A percentile compares a stretch with the other conserved stretches of the same genome.
Conservation (phyloP, 2,888 invertebrate species). For the Yponomeuta cagnagella region DNA sequence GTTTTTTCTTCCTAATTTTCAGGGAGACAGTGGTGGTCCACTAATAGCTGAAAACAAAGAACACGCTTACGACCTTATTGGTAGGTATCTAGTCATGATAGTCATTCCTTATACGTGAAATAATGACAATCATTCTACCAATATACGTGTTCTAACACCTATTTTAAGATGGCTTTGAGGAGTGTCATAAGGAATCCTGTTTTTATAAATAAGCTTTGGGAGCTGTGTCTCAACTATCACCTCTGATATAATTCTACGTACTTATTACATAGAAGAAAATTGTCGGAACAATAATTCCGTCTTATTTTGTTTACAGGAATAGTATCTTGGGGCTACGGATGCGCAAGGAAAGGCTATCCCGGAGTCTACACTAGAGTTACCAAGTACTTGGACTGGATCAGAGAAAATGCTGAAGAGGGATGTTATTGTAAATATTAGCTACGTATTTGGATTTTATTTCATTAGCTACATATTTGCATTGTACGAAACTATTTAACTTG, state of each 20-base stretch:
- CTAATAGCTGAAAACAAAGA: conserved; percentile 79
- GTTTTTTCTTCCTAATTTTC: conserved; percentile 26
- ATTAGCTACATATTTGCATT: background rate
- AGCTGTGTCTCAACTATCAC: too few relatives aligned
- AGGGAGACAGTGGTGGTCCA: conserved; percentile 89
- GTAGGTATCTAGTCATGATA: conserved; percentile 43
- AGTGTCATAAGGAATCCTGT: too few relatives aligned
- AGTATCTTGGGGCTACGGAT: conserved; percentile 93
- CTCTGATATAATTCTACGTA: too few relatives aligned
- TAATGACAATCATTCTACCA: too few relatives aligned
- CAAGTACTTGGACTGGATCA: conserved; percentile 88
- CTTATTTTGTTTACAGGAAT: conserved; percentile 71
- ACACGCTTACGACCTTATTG: conserved; percentile 86
- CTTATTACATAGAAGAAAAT: too few relatives aligned
- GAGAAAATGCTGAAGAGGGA: conserved; percentile 84
- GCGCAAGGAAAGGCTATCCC: conserved; percentile 88
- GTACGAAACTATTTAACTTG: background rate
- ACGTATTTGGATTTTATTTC: background rate
- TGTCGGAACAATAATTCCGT: background rate
- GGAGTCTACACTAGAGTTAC: conserved; percentile 91
- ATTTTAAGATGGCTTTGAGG: too few relatives aligned
- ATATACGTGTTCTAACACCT: too few relatives aligned
- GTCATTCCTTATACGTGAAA: background rate
- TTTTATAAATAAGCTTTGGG: too few relatives aligned
- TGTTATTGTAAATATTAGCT: conserved; percentile 84